Base-by-base conservation (phyloP, 2,888 invertebrate species). In the Patella pellucida region DNA sequence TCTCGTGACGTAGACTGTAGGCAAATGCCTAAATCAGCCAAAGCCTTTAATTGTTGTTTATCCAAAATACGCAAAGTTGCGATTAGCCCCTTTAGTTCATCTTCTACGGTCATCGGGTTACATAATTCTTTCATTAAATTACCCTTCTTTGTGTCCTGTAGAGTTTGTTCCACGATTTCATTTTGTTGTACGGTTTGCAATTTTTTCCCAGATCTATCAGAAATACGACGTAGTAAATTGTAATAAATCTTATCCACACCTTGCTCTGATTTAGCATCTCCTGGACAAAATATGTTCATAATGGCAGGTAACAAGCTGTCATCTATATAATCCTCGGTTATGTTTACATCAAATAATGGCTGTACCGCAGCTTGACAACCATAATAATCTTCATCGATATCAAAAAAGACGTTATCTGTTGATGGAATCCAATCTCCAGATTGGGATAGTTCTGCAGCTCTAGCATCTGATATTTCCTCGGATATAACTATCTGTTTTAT, bases 361-460 rank as follows among this genome's bases (percentile, higher is more conserved):
- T 79, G 73, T 12, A 81, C 78, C 14, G 81, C 82, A 50, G 83
- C 81, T 23, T 81, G 80, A 68, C 84, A 85, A 1, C 83, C 85
- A 51, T 80, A 83, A 72, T 73, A 84, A 74, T 85, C 84, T 68
- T 85, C 84, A 54, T 85, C 85, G 14, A 85, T 82, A 70, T 85
- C 85, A 12, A 85, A 71, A 16, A 85, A 70, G 9, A 83, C 75
- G 14, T 78, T 78, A n/a, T 81, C 79, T 12, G 62, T 67, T 52
- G 74, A 52, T 0, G 41, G 67, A 15, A 82, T 56, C 75, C 76
- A 79, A 19, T 78, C 75, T 11, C 71, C 62, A 16, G 71, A 72
- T n/a, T 68, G 62, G 14, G 81, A 76, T 54, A 75, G 77, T 7
- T 71, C 27, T 2, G 78, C 19, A 5, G 83, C 84, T 12, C 73